Conservation (phyloP, 2,113 vertebrate species). For the Aleadryas rufinucha region DNA sequence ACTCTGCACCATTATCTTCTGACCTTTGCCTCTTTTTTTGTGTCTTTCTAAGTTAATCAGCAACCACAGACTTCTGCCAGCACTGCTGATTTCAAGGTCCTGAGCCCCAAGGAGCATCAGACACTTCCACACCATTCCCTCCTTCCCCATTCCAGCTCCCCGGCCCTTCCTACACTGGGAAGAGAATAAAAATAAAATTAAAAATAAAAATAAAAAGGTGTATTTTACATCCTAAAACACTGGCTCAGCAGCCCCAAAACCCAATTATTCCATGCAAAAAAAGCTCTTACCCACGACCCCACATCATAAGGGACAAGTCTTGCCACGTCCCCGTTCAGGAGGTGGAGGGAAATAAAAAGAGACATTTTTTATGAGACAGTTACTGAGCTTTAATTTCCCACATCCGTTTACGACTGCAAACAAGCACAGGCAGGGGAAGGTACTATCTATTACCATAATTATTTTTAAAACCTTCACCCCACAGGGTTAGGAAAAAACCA, state of each 20-base stretch:
- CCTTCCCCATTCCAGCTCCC: background rate
- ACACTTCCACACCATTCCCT: background rate
- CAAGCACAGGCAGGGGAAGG: background rate
- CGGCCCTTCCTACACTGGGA: accelerated
- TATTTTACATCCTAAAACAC: background rate
- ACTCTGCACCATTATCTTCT: background rate
- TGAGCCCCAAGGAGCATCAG: background rate
- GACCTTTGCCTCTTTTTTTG: background rate
- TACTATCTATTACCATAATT: background rate
- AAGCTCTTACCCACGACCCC: background rate
- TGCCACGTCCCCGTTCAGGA: background rate
- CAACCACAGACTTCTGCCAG: background rate
- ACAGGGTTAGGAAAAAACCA: background rate
- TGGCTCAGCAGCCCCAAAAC: background rate
- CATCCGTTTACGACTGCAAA: background rate
- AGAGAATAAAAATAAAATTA: background rate
- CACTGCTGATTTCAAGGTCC: background rate
- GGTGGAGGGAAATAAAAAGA: background rate
- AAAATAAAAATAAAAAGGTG: background rate
- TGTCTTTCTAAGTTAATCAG: background rate
- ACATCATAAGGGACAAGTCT: background rate
- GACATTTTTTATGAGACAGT: background rate
- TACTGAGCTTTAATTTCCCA: background rate
- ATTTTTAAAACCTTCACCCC: conserved; percentile 16
- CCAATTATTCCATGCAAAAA: background rate